phyloP scores from a whole-genome alignment of 1,140 invertebrate genomes.

The Drosophila miranda region DNA sequence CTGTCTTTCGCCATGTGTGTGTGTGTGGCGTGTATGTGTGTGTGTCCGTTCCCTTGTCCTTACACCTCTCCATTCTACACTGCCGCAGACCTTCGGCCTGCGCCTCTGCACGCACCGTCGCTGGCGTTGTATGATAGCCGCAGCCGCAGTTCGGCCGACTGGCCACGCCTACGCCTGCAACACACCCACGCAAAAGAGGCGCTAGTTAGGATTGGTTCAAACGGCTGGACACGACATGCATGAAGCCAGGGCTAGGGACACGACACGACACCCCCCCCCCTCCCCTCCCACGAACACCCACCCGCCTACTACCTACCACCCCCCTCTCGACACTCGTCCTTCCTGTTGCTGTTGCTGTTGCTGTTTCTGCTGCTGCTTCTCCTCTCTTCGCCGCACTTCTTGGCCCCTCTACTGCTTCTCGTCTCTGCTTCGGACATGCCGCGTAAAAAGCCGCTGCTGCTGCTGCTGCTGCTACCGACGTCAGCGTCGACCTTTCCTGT shows the following conservation, averaged over 20 bases:
- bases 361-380: constrained; percentile 40
- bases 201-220: constrained; percentile 77
- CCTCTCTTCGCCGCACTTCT: too few species aligned
- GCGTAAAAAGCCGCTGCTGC: constrained; percentile 70
- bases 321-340: neutral
- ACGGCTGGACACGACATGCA: constrained; percentile 57
- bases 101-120: constrained; percentile 32
- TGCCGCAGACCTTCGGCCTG: neutral
- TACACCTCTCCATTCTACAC: neutral
- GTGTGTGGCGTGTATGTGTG: neutral
- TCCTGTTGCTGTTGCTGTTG: constrained; percentile 15
- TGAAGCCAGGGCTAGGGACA: constrained; percentile 3
- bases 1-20: too few species aligned
- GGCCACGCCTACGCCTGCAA: constrained; percentile 74
- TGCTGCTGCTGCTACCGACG: constrained; percentile 47
- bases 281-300: neutral
- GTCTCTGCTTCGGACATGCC: constrained; percentile 41
- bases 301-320: neutral
- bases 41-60: constrained; percentile 10
- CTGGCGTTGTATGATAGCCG: constrained; percentile 16
- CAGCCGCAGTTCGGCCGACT: constrained; percentile 54
- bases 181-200: constrained; percentile 68
- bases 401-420: too few species aligned
- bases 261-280: neutral
- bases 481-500: constrained; percentile 55